These are phyloP conservation scores for Platorchestia sp. DNA, from an alignment of 1,140 invertebrate species.

Conservation along the genomic window DNA sequence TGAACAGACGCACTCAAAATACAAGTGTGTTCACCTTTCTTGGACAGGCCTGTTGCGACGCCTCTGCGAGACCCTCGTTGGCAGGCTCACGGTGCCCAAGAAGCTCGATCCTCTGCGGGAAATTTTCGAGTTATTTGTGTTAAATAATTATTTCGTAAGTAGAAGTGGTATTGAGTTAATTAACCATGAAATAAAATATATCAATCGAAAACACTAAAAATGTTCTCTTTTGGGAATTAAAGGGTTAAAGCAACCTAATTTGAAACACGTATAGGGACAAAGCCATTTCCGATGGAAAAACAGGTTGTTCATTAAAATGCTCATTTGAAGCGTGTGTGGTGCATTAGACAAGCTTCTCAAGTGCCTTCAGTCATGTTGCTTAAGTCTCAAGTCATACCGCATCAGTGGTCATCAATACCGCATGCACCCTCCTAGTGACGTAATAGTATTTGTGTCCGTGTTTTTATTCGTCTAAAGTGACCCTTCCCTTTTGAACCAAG, in stretches of 20 bases:
- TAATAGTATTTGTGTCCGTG: background rate
- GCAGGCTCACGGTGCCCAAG: conserved; percentile 16
- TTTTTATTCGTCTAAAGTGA: background rate
- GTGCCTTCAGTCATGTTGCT: background rate
- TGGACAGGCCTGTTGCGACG: background rate
- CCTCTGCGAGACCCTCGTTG: background rate
- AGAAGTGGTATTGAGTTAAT: too few species aligned
- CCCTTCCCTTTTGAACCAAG: background rate
- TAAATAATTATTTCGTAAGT: too few species aligned
- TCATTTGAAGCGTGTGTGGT: background rate
- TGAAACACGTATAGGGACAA: background rate
- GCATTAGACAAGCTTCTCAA: background rate
- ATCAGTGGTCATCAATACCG: background rate
- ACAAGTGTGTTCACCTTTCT: background rate
- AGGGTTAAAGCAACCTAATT: background rate
- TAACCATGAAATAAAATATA: too few species aligned
- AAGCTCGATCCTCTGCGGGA: conserved; percentile 22
- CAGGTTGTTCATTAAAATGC: background rate
- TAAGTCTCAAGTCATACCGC: background rate
- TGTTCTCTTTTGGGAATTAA: too few species aligned
- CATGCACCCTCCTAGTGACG: background rate
- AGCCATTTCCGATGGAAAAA: background rate
- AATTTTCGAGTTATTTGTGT: too few species aligned
- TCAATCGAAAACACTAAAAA: too few species aligned
- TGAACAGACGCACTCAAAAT: background rate